These are phyloP conservation scores for Cerastis leucographa DNA, from an alignment of 2,888 invertebrate species.

Conservation along the genomic window DNA sequence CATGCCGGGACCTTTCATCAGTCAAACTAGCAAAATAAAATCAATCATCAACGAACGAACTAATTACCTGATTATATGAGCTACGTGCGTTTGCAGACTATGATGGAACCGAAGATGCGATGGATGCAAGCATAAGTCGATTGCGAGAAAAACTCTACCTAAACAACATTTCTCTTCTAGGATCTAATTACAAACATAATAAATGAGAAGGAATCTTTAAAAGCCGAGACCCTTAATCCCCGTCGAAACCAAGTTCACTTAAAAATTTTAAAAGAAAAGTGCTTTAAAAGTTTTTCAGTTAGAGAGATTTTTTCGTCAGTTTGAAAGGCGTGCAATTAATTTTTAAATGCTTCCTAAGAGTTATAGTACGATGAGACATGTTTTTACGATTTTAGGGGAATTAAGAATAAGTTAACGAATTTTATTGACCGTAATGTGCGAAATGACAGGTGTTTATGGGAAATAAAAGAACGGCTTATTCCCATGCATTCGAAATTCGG, in stretches of 20 bases:
- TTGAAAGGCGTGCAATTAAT: constrained; percentile 70
- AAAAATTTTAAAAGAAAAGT: constrained; percentile 66
- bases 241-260: constrained; percentile 61
- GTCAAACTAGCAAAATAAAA: not conserved
- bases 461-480: not conserved
- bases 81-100: not conserved
- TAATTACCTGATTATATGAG: not conserved
- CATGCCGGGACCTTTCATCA: not conserved
- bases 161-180: not conserved
- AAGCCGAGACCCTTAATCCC: constrained; percentile 43
- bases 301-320: constrained; percentile 66
- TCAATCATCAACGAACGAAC: not conserved
- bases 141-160: not conserved
- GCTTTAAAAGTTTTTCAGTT: constrained; percentile 61
- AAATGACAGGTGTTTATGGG: constrained; percentile 18
- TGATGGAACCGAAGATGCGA: too few species aligned
- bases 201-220: constrained; percentile 45
- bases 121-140: not conserved
- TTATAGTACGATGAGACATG: constrained; percentile 21
- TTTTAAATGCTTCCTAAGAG: constrained; percentile 67
- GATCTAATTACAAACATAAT: constrained; percentile 52
- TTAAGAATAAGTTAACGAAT: constrained; percentile 21
- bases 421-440: constrained; percentile 15
- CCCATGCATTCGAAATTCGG: too few species aligned
- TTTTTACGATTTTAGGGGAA: constrained; percentile 38